Evolutionary conservation across 2,797 vertebrate species (phyloP), one percentile per base, ranked within the genome.

Genomic region (Odontamblyopus rebecca): DNA sequence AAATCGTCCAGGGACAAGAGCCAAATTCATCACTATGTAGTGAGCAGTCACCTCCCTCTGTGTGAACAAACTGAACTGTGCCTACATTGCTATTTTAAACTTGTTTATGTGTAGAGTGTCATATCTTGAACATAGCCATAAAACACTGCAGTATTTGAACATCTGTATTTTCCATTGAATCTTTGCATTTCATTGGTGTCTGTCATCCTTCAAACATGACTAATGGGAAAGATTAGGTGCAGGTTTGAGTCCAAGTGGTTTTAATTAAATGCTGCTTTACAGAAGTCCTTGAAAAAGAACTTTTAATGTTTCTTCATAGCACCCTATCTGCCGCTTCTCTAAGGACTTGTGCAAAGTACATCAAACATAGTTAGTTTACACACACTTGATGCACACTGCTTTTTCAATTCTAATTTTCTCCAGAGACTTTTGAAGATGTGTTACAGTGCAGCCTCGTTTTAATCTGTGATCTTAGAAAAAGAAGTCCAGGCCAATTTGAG

Each of bases 141-240:
- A 92, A 94, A 87, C 86, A 79, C 86, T 38, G 69, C 83, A 89
- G 82, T 93, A 90, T 92, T 93, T 89, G 80, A 72, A 94, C 95
- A 96, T 96, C 95, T 97, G 95, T 87, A 95, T 94, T 96, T 94
- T 89, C 91, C 80, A 92, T 97, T 94, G 92, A 92, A 94, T 93
- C 93, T 94, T 91, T 86, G 90, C 93, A 90, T 94, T 93, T 93
- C 91, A 93, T 89, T 94, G 92, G 93, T 91, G 93, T 95, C 94
- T 93, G 92, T 93, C 95, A 93, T 95, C 93, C 94, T 93, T 96
- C 94, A 96, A 94, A 96, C 93, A 94, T 95, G 95, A 95, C 94
- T 95, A 96, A 97, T 95, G 94, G 94, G 92, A 96, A 95, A 95
- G 94, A 96, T 95, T 91, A 92, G 89, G 86, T 77, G 80, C 84